Percentiles rank a stretch among this genome's conserved stretches.
These are phyloP conservation scores for Ectemnius cavifrons DNA, from an alignment of 2,888 invertebrate genomes.

Conservation along the genomic window DNA sequence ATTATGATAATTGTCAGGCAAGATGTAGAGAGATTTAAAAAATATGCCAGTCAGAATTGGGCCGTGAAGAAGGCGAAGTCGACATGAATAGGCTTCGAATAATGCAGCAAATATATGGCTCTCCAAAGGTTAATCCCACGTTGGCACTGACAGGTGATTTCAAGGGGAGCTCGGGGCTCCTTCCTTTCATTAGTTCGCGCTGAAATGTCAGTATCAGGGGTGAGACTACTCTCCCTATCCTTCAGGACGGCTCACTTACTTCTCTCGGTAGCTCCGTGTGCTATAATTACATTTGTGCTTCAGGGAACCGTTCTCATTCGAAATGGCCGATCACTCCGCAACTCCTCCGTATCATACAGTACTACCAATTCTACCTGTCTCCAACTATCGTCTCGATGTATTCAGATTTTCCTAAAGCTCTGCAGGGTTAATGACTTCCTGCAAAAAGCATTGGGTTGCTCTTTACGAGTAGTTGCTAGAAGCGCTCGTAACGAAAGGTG, in stretches of 20 bases:
- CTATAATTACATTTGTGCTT: slow-evolving; percentile 56
- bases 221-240: slow-evolving; percentile 32
- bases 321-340: too few species aligned
- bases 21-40: too few species aligned
- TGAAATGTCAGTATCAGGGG: slow-evolving; percentile 32
- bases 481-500: too few species aligned
- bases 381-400: too few species aligned
- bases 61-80: background rate
- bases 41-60: too few species aligned
- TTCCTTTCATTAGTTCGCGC: slow-evolving; percentile 1
- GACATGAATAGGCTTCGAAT: background rate
- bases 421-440: too few species aligned
- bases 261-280: slow-evolving; percentile 61
- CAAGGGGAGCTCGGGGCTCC: slow-evolving; percentile 1
- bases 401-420: too few species aligned
- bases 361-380: too few species aligned
- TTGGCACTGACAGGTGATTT: slow-evolving; percentile 1
- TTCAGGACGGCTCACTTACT: slow-evolving; percentile 47
- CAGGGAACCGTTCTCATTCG: slow-evolving; percentile 17
- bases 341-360: too few species aligned
- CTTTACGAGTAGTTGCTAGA: too few species aligned
- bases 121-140: background rate
- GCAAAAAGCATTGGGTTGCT: too few species aligned
- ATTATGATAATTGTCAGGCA: too few species aligned
- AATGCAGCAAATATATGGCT: background rate